A percentile compares a stretch with the other conserved stretches of the same genome.
Evolutionary conservation across 2,888 invertebrate genomes (phyloP).

Genomic region (Pardosa pseudoannulata): DNA sequence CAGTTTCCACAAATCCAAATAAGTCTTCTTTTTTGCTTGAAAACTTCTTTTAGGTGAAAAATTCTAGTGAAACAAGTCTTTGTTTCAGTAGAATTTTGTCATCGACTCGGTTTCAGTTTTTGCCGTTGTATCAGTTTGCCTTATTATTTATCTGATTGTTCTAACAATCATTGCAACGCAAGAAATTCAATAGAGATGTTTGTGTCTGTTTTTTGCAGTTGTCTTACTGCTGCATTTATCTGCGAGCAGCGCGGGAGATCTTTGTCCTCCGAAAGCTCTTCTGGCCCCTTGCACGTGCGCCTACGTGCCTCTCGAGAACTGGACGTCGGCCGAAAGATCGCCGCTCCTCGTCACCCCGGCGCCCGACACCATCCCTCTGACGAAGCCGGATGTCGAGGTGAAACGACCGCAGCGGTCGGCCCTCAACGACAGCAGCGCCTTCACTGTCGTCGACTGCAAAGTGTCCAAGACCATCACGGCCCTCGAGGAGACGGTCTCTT

Average conservation of each 20-base stretch:
- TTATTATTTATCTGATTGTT: too few species aligned
- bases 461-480: neutral
- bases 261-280: constrained; percentile 21
- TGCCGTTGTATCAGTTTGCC: too few species aligned
- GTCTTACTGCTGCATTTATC: neutral
- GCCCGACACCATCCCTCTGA: neutral
- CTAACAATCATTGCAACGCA: too few species aligned
- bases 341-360: neutral
- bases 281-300: constrained; percentile 32
- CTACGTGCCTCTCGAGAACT: neutral
- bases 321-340: neutral
- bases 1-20: too few species aligned
- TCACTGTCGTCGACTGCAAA: constrained; percentile 25
- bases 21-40: too few species aligned
- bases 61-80: too few species aligned
- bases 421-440: neutral
- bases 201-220: too few species aligned
- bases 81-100: too few species aligned
- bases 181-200: too few species aligned
- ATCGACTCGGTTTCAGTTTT: too few species aligned
- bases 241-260: constrained; percentile 6
- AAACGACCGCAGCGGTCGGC: neutral
- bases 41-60: too few species aligned
- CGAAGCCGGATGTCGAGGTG: neutral
- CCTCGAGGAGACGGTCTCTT: constrained; percentile 4